Evolutionary conservation across 2,797 vertebrate species (phyloP), one percentile per base, ranked within the genome.

Genomic region (Sylvilagus floridanus): DNA sequence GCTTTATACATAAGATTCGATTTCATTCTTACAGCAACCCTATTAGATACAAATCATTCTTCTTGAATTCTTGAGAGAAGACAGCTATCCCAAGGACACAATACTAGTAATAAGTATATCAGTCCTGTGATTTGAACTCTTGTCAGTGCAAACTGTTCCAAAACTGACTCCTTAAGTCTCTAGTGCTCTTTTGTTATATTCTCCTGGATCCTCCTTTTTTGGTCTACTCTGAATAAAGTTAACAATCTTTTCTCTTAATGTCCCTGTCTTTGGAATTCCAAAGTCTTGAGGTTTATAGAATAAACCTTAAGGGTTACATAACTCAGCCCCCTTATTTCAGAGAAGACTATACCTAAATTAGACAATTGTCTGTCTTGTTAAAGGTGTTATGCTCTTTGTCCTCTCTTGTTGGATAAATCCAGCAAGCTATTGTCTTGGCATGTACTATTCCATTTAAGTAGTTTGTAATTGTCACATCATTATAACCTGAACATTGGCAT

Each of bases 31-130:
- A 88, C 35, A 75, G 26, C 17, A 86, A 32, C 35, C 16, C 17
- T 69, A 17, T 65, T 65, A 88, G 3, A 50, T 90, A 68, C 17
- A 79, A 69, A 77, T 24, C 66, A 16, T 86, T 86, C 83, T 94
- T 76, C 85, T 77, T 88, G 32, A 77, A 65, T 91, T 32, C 28
- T 62, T 50, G 26, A 86, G 19, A 54, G 6, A 47, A 88, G 4
- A 84, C 82, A 85, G 72, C 19, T 89, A 57, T 57, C 12, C 52
- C 65, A 93, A 89, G 86, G 81, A 91, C 91, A 94, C 12, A 89
- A 57, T 50, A 57, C 47, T n/a, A 77, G 4, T 66, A 73, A 60
- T 91, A 88, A 42, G 14, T 81, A 11, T 84, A 11, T 84, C 62
- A 66, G 1, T 81, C 9, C 63, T 92, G 8, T 42, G 11, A 84